phyloP scores from a whole-genome alignment of 2,797 vertebrate genomes.

The Chaetodon trifasciatus region DNA sequence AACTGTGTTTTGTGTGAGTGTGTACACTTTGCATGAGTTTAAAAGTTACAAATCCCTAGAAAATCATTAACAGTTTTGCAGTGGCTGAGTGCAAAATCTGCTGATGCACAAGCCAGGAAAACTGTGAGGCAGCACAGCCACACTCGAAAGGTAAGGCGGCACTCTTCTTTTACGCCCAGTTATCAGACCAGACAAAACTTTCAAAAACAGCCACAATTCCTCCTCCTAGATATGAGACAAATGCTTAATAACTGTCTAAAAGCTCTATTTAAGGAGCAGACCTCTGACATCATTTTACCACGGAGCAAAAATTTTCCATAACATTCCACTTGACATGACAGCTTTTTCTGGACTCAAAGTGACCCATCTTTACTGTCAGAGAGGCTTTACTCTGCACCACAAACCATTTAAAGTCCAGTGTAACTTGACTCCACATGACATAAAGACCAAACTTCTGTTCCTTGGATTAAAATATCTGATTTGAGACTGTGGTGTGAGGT shows the following conservation, averaged over 20 bases:
- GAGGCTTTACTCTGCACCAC: slow-evolving; percentile 6
- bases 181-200: too few relatives aligned
- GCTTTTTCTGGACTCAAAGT: not conserved
- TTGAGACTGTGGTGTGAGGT: slow-evolving; percentile 13
- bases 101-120: too few relatives aligned
- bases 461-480: slow-evolving; percentile 43
- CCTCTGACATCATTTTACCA: not conserved
- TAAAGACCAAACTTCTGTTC: slow-evolving; percentile 25
- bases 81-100: too few relatives aligned
- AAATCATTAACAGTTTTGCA: too few relatives aligned
- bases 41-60: too few relatives aligned
- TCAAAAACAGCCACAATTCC: not conserved
- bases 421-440: slow-evolving; percentile 28
- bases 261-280: not conserved
- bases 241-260: not conserved
- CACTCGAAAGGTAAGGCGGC: too few relatives aligned
- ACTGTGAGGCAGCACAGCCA: too few relatives aligned
- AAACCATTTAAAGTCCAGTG: not conserved
- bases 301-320: not conserved
- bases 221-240: not conserved
- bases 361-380: slow-evolving; percentile 19
- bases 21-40: too few relatives aligned
- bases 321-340: not conserved
- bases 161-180: too few relatives aligned
- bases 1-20: too few relatives aligned